Percentiles rank a stretch among this genome's conserved stretches.
Conservation (phyloP, 2,113 vertebrate species). For the Corythornis madagascariensis region DNA sequence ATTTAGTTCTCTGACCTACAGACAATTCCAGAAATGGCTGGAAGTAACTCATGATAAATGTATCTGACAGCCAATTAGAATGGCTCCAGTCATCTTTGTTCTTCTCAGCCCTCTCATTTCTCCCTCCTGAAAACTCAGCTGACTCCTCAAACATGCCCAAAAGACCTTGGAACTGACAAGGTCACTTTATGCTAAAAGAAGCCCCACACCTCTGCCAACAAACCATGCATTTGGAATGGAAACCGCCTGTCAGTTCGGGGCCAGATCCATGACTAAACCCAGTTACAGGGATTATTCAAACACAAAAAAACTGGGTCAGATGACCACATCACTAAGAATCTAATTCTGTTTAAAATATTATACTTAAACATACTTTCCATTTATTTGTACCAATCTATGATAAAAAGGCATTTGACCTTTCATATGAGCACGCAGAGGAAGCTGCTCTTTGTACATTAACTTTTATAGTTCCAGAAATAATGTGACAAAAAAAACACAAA, state of each 20-base stretch:
- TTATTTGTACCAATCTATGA: not conserved
- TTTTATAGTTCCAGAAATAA: not conserved
- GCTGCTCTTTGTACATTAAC: not conserved
- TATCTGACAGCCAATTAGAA: not conserved
- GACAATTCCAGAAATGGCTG: not conserved
- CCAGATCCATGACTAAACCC: not conserved
- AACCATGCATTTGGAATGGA: not conserved
- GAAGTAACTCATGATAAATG: not conserved
- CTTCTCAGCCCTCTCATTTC: not conserved
- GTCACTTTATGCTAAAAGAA: not conserved
- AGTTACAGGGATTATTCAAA: constrained; percentile 1
- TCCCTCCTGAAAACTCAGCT: not conserved
- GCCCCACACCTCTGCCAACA: not conserved
- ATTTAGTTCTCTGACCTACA: not conserved
- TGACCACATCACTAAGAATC: constrained; percentile 2
- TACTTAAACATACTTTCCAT: not conserved
- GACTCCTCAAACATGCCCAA: not conserved
- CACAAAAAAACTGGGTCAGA: not conserved
- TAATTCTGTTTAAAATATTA: not conserved
- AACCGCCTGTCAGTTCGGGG: not conserved
- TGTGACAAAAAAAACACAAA: not conserved
- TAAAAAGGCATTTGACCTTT: not conserved
- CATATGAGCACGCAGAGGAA: not conserved
- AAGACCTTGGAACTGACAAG: not conserved
- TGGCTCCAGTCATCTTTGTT: not conserved